Evolutionary conservation across 1,140 invertebrate species (phyloP).

Genomic region (Cecropterus lyciades): DNA sequence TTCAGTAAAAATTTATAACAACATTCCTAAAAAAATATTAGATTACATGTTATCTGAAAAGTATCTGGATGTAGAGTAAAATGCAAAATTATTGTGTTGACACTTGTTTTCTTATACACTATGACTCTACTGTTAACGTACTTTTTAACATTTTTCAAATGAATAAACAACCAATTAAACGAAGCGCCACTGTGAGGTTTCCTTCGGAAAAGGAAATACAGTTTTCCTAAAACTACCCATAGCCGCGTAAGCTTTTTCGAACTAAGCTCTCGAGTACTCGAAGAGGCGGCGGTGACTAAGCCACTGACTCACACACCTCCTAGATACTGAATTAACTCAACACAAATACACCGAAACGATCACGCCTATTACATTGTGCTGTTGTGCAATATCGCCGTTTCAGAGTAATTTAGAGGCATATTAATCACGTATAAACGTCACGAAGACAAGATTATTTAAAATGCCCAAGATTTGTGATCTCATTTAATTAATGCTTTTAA

Average conservation of each 20-base stretch:
- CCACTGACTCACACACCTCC: constrained; percentile 52
- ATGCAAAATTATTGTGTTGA: too few species aligned
- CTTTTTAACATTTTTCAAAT: too few species aligned
- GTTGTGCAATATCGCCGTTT: constrained; percentile 37
- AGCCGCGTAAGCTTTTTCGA: constrained; percentile 3
- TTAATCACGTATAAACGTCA: constrained; percentile 17
- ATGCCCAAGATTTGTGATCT: background rate
- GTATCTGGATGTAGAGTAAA: too few species aligned
- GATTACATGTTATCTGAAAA: too few species aligned
- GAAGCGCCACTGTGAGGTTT: too few species aligned
- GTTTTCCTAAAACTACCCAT: background rate
- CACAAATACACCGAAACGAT: constrained; percentile 41
- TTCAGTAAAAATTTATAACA: too few species aligned
- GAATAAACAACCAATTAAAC: too few species aligned
- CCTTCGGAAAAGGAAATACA: background rate
- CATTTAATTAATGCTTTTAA: background rate
- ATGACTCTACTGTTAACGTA: too few species aligned
- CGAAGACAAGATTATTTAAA: background rate
- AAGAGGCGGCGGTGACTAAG: constrained; percentile 46
- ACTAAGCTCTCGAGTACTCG: constrained; percentile 11
- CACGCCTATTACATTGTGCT: constrained; percentile 35
- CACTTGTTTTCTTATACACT: too few species aligned
- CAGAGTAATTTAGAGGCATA: constrained; percentile 19
- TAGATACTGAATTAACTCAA: constrained; percentile 55
- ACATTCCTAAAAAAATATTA: too few species aligned